Base-by-base conservation (phyloP, 2,113 vertebrate genomes). In the Planiliza haematocheilus region DNA sequence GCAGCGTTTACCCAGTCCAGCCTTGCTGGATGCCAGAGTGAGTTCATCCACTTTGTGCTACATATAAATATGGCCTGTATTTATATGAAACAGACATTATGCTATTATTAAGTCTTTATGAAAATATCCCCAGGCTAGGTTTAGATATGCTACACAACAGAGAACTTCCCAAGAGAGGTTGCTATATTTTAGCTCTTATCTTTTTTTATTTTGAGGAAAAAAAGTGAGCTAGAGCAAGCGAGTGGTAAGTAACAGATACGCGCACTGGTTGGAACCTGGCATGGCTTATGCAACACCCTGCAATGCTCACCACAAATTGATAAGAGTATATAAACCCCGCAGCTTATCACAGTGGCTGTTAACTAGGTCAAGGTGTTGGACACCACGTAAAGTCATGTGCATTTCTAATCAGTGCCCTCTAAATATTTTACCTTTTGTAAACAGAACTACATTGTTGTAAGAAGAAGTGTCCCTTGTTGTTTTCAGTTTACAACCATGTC, bases 231-330 rank as follows among this genome's bases (percentile, higher is more conserved):
- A 52, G 17, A 53, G 30, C 13, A 11, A 52, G 52, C 0, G 7
- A 55, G 46, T 12, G 18, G 45, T 70, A 63, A 72, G 85, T 49
- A 45, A 38, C 51, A 70, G 51, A 30, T 48, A 36, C 36, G 62
- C 49, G 41, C 7, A 20, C 45, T 57, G 69, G 52, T 43, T 79
- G n/a, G 38, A 84, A 73, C 38, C 74, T 62, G 70, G 56, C 60
- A 10, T 38, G 76, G 82, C 88, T 93, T 92, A 91, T 79, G 91
- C 90, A 93, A 92, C 75, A 71, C 41, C 36, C 62, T 87, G 87
- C 79, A 91, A 91, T 58, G 45, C 56, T 87, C 70, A 62, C 53
- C 67, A 64, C 62, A 52, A 65, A 49, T 39, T 79, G 80, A 68
- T 79, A 69, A 77, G 77, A 77, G 74, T 64, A 81, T 64, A 71